A percentile compares a stretch with the other conserved stretches of the same genome.
These are phyloP conservation scores for Rhopalosiphum padi DNA, from an alignment of 1,140 invertebrate species.

Conservation along the genomic window DNA sequence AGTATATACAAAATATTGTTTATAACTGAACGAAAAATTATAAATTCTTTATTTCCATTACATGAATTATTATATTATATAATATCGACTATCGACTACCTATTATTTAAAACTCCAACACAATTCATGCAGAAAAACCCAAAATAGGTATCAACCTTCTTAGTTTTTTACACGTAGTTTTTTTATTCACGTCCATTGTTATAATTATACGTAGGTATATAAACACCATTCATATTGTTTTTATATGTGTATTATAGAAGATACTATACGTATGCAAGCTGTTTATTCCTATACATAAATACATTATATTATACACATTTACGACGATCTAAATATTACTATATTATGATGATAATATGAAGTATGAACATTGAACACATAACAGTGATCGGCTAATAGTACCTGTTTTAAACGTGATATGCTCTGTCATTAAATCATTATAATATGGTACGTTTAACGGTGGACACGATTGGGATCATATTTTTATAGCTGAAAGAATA, in stretches of 20 bases:
- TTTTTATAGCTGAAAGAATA: not conserved
- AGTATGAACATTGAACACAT: not conserved
- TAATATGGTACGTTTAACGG: conserved; percentile 24
- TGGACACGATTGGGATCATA: not conserved
- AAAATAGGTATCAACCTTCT: not conserved
- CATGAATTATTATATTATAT: not conserved
- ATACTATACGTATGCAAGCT: conserved; percentile 22
- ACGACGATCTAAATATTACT: not conserved
- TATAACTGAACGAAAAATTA: too few relatives aligned
- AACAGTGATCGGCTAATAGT: not conserved
- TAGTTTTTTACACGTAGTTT: not conserved
- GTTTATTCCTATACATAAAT: not conserved
- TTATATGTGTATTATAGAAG: not conserved
- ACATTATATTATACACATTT: not conserved
- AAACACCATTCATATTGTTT: not conserved
- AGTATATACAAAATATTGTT: too few relatives aligned
- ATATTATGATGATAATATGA: not conserved
- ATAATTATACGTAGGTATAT: not conserved
- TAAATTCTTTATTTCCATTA: too few relatives aligned
- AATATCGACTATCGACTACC: not conserved
- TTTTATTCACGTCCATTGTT: not conserved
- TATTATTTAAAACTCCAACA: not conserved
- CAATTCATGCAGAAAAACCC: not conserved
- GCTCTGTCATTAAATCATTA: conserved; percentile 54
- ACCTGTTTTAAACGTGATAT: conserved; percentile 12